Evolutionary conservation across 2,797 vertebrate genomes (phyloP).

Genomic region (Pogonophryne albipinna): DNA sequence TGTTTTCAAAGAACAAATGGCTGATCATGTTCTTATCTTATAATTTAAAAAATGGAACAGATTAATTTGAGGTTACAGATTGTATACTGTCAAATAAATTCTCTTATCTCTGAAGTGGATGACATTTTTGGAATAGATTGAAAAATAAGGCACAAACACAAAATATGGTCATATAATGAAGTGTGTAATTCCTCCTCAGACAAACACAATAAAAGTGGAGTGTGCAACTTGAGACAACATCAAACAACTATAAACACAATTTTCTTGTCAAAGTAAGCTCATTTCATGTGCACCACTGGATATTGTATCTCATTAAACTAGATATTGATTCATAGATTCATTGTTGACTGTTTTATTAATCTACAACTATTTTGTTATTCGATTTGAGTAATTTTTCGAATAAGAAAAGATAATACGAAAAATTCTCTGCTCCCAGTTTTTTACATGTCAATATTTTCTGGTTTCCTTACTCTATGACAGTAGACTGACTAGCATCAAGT

Average conservation of each 20-base stretch:
- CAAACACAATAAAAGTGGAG: slow-evolving; percentile 36
- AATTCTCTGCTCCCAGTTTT: too few species aligned
- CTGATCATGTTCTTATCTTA: background rate
- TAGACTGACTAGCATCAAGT: too few species aligned
- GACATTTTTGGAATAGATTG: background rate
- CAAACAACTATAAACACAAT: slow-evolving; percentile 37
- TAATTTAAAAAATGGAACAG: background rate
- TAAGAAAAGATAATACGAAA: too few species aligned
- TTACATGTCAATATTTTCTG: too few species aligned
- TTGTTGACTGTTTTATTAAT: too few species aligned
- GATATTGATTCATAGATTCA: too few species aligned
- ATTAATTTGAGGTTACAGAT: background rate
- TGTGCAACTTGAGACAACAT: slow-evolving; percentile 35
- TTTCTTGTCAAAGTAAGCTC: slow-evolving; percentile 10
- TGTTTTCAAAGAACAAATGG: background rate
- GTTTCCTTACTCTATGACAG: too few species aligned
- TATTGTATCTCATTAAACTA: background rate
- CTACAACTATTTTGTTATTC: too few species aligned
- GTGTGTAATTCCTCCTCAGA: slow-evolving; percentile 45
- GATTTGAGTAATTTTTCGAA: too few species aligned
- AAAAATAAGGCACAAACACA: slow-evolving; percentile 19
- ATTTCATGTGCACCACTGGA: slow-evolving; percentile 1
- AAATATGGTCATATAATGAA: slow-evolving; percentile 31
- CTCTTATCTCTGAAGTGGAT: background rate
- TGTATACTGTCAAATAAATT: background rate